A percentile compares a stretch with the other conserved stretches of the same genome.
phyloP scores from a whole-genome alignment of 2,113 vertebrate genomes.

The Sardina pilchardus region DNA sequence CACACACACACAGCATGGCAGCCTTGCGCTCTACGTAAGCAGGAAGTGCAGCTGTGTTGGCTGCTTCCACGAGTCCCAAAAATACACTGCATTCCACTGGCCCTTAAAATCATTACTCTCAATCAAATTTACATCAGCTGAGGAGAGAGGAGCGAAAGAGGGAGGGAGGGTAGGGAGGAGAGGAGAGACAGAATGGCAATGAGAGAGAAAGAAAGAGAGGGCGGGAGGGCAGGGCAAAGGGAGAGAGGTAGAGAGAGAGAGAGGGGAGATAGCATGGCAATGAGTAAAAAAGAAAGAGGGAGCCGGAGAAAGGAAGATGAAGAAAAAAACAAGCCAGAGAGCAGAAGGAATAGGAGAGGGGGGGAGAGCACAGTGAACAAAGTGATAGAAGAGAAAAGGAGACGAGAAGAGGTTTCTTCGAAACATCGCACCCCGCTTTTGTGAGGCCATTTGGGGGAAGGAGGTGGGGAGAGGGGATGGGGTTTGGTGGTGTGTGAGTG shows the following conservation, averaged over 20 bases:
- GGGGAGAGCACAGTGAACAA: not conserved
- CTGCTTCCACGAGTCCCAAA: conserved; percentile 38
- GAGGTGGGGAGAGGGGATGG: not conserved
- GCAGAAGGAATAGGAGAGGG: not conserved
- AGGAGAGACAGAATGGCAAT: not conserved
- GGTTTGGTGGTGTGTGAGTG: not conserved
- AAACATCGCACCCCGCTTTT: conserved; percentile 81
- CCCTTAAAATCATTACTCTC: conserved; percentile 25
- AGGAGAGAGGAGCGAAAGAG: not conserved
- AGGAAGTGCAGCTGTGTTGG: conserved; percentile 71
- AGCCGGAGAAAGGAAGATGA: not conserved
- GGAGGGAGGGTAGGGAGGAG: not conserved
- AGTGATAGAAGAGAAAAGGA: conserved; percentile 11
- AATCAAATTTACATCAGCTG: conserved; percentile 36
- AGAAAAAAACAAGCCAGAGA: not conserved
- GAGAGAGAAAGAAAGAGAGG: not conserved
- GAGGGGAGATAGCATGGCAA: not conserved
- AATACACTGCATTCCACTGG: conserved; percentile 54
- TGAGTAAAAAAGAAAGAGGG: not conserved
- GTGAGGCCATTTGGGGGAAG: conserved; percentile 68
- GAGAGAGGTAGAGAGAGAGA: conserved; percentile 3
- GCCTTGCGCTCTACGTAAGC: conserved; percentile 67
- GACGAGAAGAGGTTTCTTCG: conserved; percentile 65
- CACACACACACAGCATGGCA: conserved; percentile 46
- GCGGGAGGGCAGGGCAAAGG: not conserved